phyloP scores from a whole-genome alignment of 2,888 invertebrate species.

The Pycnomerus fuliginosus region DNA sequence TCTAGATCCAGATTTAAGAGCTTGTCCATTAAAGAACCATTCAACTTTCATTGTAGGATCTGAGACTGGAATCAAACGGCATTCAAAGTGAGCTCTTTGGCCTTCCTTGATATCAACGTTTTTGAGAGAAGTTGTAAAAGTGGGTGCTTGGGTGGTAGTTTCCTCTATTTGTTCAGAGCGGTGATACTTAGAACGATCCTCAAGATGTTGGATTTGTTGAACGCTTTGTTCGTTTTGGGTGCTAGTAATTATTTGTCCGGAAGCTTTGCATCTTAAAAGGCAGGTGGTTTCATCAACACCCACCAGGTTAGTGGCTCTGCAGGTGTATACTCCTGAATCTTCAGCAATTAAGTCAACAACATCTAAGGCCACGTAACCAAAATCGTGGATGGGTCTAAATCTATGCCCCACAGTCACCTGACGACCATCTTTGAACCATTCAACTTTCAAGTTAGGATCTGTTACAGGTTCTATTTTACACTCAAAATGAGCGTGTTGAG shows the following conservation, averaged over 20 bases:
- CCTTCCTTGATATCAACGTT: conserved; percentile 93
- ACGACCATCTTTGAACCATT: conserved; percentile 95
- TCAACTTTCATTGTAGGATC: conserved; percentile 92
- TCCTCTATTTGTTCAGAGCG: conserved; percentile 77
- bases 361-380: conserved; percentile 97
- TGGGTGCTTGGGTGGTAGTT: conserved; percentile 85
- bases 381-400: conserved; percentile 96
- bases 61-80: conserved; percentile 89
- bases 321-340: conserved; percentile 92
- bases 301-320: conserved; percentile 85
- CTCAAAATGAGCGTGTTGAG: conserved; percentile 95
- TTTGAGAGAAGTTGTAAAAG: conserved; percentile 89
- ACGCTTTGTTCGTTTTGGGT: conserved; percentile 87
- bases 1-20: conserved; percentile 89
- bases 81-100: conserved; percentile 92
- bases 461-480: conserved; percentile 96
- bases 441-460: conserved; percentile 93
- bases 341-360: conserved; percentile 95
- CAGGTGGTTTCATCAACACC: conserved; percentile 87
- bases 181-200: conserved; percentile 78
- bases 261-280: conserved; percentile 69
- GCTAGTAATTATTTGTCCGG: conserved; percentile 77
- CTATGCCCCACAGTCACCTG: conserved; percentile 93
- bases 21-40: conserved; percentile 91
- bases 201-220: conserved; percentile 86